Evolutionary conservation across 2,888 invertebrate species (phyloP).

Genomic region (Pristionchus exspectatus): DNA sequence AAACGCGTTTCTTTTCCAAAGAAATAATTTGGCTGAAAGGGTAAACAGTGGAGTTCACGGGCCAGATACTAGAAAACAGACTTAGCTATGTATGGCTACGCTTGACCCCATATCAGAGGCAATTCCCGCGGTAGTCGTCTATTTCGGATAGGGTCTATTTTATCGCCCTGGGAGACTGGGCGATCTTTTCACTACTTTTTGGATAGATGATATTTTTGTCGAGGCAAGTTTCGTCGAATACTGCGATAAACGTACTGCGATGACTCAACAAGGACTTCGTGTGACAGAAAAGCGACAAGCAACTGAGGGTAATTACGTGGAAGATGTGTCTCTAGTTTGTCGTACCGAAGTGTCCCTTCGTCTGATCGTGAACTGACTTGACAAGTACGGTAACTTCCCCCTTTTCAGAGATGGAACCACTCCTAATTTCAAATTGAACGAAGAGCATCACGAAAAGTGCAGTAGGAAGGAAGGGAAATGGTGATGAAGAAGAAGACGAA

Average conservation of each 20-base stretch:
- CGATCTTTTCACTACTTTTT: background rate
- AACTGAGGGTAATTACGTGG: background rate
- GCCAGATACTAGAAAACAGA: background rate
- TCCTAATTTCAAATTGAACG: slow-evolving; percentile 4
- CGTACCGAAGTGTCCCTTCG: background rate
- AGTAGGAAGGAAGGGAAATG: background rate
- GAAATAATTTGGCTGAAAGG: background rate
- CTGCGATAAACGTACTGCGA: background rate
- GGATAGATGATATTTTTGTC: too few relatives aligned
- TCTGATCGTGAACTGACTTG: background rate
- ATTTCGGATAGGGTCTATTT: background rate
- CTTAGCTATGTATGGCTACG: background rate
- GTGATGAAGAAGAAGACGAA: background rate
- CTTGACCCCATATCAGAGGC: background rate
- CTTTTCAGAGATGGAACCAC: background rate
- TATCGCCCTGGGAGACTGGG: background rate
- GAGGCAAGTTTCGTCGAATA: background rate
- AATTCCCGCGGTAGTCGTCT: background rate
- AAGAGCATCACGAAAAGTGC: background rate
- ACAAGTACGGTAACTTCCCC: background rate
- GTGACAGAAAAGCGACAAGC: background rate
- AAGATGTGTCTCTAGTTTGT: background rate
- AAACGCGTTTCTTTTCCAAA: background rate
- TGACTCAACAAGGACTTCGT: background rate
- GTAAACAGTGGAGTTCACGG: background rate